phyloP scores from a whole-genome alignment of 2,797 vertebrate species.

The Pipistrellus pygmaeus region DNA sequence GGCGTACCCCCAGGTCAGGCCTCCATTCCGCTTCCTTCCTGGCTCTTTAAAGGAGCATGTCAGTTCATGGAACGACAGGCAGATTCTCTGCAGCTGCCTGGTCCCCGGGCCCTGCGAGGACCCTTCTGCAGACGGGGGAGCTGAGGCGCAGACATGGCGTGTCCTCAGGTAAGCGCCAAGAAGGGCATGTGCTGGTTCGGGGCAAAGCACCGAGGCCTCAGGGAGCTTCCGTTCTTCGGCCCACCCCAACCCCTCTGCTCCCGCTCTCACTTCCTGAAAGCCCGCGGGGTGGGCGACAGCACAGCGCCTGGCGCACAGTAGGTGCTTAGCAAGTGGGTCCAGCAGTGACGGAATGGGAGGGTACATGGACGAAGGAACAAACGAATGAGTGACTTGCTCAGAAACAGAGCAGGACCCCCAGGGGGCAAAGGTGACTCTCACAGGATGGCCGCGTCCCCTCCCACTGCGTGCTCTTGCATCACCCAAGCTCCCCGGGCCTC shows the following conservation, averaged over 20 bases:
- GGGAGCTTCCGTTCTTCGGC: neutral
- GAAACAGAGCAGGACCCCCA: too few species aligned
- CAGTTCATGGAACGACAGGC: neutral
- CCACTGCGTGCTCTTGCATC: too few species aligned
- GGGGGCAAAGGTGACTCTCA: neutral
- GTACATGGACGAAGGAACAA: fast-evolving
- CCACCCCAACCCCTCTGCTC: neutral
- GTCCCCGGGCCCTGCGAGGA: neutral
- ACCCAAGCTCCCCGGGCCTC: too few species aligned
- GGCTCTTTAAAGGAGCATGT: neutral
- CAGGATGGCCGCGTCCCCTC: too few species aligned
- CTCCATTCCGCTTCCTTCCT: neutral
- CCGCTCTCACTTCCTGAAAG: neutral
- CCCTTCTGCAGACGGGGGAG: neutral
- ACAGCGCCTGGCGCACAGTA: neutral
- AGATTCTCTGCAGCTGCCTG: neutral
- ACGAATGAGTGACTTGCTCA: fast-evolving
- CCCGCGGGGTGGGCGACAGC: neutral
- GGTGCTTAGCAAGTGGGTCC: neutral
- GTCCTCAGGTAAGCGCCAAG: neutral
- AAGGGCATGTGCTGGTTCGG: fast-evolving
- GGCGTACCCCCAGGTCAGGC: neutral
- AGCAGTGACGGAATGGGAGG: neutral
- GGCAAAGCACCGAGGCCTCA: neutral
- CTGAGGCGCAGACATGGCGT: neutral